Evolutionary conservation across 2,888 invertebrate species (phyloP).

Genomic region (Andrena camellia): DNA sequence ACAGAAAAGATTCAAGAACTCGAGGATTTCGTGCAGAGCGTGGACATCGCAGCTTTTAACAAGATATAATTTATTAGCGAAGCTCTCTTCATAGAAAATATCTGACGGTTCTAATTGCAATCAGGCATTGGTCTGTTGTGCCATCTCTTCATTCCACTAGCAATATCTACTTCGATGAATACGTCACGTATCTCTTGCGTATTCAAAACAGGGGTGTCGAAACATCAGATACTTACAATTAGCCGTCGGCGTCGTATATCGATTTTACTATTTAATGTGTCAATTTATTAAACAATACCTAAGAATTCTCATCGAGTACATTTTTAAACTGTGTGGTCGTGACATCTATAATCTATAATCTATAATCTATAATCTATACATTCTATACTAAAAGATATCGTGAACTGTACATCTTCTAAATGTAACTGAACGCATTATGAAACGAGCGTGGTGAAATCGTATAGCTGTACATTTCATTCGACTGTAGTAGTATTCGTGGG

Average conservation of each 20-base stretch:
- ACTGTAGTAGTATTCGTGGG: neutral
- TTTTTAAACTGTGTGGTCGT: conserved; percentile 36
- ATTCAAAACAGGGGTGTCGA: conserved; percentile 9
- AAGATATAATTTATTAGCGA: conserved; percentile 89
- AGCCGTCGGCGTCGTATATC: conserved; percentile 17
- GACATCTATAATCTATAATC: conserved; percentile 3
- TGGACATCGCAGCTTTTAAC: conserved; percentile 98
- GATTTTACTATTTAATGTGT: conserved; percentile 36
- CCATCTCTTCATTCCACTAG: conserved; percentile 79
- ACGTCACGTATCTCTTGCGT: conserved; percentile 32
- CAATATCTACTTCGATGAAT: conserved; percentile 62
- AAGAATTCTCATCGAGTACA: conserved; percentile 26
- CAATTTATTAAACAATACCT: conserved; percentile 40
- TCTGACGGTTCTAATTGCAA: conserved; percentile 52
- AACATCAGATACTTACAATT: conserved; percentile 18
- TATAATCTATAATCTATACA: too few species aligned
- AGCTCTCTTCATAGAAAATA: conserved; percentile 52
- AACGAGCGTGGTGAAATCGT: conserved; percentile 18
- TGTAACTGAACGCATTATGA: conserved; percentile 24
- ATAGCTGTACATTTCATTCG: conserved; percentile 6
- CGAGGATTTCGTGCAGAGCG: conserved; percentile 96
- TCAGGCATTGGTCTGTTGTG: conserved; percentile 69
- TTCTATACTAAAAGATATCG: conserved; percentile 25
- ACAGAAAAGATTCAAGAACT: conserved; percentile 94
- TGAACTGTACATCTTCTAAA: conserved; percentile 43